Percentiles rank a stretch among this genome's conserved stretches.
Evolutionary conservation across 2,113 vertebrate species (phyloP).

Genomic region (Anguilla rostrata): DNA sequence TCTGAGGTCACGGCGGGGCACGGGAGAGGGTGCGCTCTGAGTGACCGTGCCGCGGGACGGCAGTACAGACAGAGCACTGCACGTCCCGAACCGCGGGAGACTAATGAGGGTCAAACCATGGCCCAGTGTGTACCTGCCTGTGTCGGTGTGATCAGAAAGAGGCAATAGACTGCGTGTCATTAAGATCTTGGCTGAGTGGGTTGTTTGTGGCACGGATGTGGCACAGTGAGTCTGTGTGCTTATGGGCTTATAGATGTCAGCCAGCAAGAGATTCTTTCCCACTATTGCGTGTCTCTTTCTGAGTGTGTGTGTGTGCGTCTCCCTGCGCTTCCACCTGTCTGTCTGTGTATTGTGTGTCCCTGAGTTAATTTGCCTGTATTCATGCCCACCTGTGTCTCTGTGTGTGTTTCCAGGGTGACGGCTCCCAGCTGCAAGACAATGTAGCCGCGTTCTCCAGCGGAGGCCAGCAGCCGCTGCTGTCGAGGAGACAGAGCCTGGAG

Average conservation of each 20-base stretch:
- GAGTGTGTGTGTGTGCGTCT: background rate
- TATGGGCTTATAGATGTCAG: background rate
- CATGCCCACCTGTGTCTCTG: background rate
- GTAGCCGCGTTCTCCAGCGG: constrained; percentile 71
- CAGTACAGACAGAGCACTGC: too few species aligned
- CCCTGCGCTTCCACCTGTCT: background rate
- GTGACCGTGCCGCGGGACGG: too few species aligned
- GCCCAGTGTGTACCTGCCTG: background rate
- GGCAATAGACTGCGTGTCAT: too few species aligned
- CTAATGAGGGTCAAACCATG: background rate
- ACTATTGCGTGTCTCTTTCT: background rate
- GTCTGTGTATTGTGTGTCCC: background rate
- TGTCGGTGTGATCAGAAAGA: background rate
- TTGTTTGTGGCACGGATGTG: background rate
- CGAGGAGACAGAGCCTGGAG: constrained; percentile 87
- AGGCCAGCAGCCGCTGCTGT: constrained; percentile 72
- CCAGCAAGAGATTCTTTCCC: background rate
- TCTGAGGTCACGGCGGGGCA: background rate
- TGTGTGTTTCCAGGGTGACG: constrained; percentile 74
- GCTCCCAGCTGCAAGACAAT: constrained; percentile 75
- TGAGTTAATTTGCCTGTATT: background rate
- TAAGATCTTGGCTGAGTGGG: background rate
- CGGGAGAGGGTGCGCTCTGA: background rate
- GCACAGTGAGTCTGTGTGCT: background rate
- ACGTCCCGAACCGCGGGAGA: too few species aligned